Evolutionary conservation across 2,888 invertebrate species (phyloP).

Genomic region (Dicranocentrus wangi): DNA sequence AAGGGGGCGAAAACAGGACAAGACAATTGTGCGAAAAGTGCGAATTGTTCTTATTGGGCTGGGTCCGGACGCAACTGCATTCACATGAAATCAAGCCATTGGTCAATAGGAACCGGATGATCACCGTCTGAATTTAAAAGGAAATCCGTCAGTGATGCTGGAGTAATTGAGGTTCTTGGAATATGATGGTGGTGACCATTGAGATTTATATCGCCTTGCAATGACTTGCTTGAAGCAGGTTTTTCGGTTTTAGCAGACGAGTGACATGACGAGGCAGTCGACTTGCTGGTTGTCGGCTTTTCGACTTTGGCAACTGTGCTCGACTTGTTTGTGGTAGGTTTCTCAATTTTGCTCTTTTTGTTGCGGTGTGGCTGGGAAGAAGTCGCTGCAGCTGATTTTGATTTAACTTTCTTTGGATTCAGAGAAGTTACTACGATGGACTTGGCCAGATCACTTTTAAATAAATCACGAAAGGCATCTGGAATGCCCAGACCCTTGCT

Average conservation of each 20-base stretch:
- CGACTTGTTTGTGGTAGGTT: background rate
- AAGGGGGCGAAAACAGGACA: too few species aligned
- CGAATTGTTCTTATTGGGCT: too few species aligned
- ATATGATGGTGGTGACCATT: too few species aligned
- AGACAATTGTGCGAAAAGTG: too few species aligned
- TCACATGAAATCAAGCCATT: too few species aligned
- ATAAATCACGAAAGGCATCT: constrained; percentile 70
- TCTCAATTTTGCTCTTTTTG: constrained; percentile 41
- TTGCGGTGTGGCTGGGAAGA: background rate
- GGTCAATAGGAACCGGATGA: constrained; percentile 39
- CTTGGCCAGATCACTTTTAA: constrained; percentile 70
- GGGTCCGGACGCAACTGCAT: too few species aligned
- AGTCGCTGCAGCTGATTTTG: constrained; percentile 16
- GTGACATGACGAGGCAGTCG: background rate
- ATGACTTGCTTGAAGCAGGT: too few species aligned
- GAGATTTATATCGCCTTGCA: too few species aligned
- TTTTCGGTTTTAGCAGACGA: too few species aligned
- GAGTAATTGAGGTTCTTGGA: too few species aligned
- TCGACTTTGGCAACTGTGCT: background rate
- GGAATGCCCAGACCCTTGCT: constrained; percentile 69
- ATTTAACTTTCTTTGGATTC: constrained; percentile 54
- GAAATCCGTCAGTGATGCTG: constrained; percentile 9
- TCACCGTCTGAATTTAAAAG: constrained; percentile 15
- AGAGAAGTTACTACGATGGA: constrained; percentile 65
- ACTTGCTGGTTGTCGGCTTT: background rate